Conservation (phyloP, 2,797 vertebrate species). For the Schizopygopsis pylzovi region DNA sequence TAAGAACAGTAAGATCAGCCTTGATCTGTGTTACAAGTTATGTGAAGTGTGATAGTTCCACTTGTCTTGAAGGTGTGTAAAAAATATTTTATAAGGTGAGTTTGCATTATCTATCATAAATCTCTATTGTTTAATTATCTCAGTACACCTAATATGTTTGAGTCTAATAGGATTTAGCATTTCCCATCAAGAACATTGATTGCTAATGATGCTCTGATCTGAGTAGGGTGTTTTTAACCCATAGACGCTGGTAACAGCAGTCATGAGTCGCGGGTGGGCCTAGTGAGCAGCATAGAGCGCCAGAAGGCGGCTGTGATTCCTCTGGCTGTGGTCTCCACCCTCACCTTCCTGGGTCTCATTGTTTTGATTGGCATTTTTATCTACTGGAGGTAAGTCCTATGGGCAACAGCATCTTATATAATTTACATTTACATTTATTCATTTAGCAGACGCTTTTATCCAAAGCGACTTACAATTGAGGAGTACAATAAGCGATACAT, state of each 20-base stretch:
- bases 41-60: not conserved
- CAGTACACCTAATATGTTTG: not conserved
- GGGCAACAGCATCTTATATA: not conserved
- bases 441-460: too few species aligned
- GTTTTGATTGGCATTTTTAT: constrained; percentile 93
- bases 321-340: constrained; percentile 92
- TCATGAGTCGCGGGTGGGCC: constrained; percentile 92
- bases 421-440: too few species aligned
- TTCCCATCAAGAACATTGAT: not conserved
- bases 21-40: not conserved
- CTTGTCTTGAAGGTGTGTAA: not conserved
- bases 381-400: constrained; percentile 93
- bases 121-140: not conserved
- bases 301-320: constrained; percentile 89
- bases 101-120: not conserved
- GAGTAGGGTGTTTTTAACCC: constrained; percentile 73
- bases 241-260: constrained; percentile 98
- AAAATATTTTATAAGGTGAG: not conserved
- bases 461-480: too few species aligned
- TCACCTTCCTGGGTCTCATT: constrained; percentile 90
- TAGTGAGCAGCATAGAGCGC: constrained; percentile 81
- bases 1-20: constrained; percentile 31
- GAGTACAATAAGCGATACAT: too few species aligned
- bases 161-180: not conserved
- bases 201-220: constrained; percentile 13